Base-by-base conservation (phyloP, 2,888 invertebrate species). In the Netelia inedita region DNA sequence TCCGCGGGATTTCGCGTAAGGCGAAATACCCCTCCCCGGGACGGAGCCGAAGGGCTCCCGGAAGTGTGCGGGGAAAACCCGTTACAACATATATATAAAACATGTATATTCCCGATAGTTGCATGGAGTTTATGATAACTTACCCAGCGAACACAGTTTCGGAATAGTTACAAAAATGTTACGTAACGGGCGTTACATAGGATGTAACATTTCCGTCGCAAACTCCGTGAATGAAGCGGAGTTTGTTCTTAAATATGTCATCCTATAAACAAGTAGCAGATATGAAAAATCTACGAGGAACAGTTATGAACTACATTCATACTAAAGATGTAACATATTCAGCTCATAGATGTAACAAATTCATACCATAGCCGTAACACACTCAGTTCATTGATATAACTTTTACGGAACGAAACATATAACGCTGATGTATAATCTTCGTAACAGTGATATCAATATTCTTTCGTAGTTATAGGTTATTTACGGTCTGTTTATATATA, bases 71-170 rank as follows among this genome's bases (percentile, higher is more conserved):
- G n/a, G n/a, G n/a, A n/a, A n/a, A n/a, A n/a, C n/a, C n/a, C n/a
- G n/a, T n/a, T n/a, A n/a, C n/a, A n/a, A n/a, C n/a, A n/a, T n/a
- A n/a, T n/a, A n/a, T n/a, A n/a, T n/a, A n/a, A n/a, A n/a, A n/a
- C n/a, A n/a, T n/a, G n/a, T n/a, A n/a, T n/a, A n/a, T n/a, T n/a
- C n/a, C n/a, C n/a, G n/a, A n/a, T n/a, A n/a, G n/a, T n/a, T n/a
- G n/a, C n/a, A n/a, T n/a, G n/a, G n/a, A n/a, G n/a, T n/a, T n/a
- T n/a, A n/a, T n/a, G n/a, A n/a, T n/a, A n/a, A n/a, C n/a, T 16
- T 10, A 28, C 66, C 68, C 68, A 68, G 50, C 68, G 21, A 68
- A 50, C 50, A 68, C 68, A 50, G 14, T 23, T 14, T 50, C 68
- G 23, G 1, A 68, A 14, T 9, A 23, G 41, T 50, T 50, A 46